These are phyloP conservation scores for Collichthys lucidus DNA, from an alignment of 2,113 vertebrate genomes.

Conservation along the genomic window DNA sequence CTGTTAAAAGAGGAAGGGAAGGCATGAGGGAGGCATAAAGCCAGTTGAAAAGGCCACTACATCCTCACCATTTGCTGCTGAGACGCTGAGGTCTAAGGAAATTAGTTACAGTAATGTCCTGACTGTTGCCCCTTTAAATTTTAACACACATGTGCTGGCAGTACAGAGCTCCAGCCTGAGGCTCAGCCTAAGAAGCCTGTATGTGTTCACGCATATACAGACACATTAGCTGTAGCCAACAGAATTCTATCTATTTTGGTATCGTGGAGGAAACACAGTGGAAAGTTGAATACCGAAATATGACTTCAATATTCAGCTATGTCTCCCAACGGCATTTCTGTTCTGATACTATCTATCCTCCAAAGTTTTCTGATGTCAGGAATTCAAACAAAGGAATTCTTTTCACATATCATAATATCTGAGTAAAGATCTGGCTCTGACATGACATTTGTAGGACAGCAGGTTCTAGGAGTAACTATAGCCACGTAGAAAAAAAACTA, in stretches of 20 bases:
- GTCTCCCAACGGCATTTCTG: slow-evolving; percentile 22
- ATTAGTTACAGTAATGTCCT: slow-evolving; percentile 73
- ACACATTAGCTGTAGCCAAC: neutral
- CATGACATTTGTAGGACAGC: slow-evolving; percentile 14
- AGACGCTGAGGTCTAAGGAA: slow-evolving; percentile 76
- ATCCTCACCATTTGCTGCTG: slow-evolving; percentile 77
- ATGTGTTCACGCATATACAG: neutral
- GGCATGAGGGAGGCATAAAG: slow-evolving; percentile 57
- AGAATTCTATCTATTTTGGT: neutral
- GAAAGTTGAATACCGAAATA: slow-evolving; percentile 24
- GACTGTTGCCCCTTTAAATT: slow-evolving; percentile 60
- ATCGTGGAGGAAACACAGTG: neutral
- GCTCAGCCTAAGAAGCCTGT: slow-evolving; percentile 14
- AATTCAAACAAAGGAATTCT: slow-evolving; percentile 29
- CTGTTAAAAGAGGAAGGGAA: slow-evolving; percentile 57
- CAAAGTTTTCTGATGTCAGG: slow-evolving; percentile 17
- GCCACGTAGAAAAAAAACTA: neutral
- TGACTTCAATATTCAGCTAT: slow-evolving; percentile 35
- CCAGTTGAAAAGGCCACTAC: slow-evolving; percentile 49
- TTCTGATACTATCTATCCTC: slow-evolving; percentile 3
- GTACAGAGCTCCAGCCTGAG: neutral
- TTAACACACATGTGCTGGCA: slow-evolving; percentile 40
- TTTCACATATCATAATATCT: neutral
- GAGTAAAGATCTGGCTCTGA: slow-evolving; percentile 12
- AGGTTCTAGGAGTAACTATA: neutral